Conservation (phyloP, 2,888 invertebrate species). For the Ornithoptera alexandrae region DNA sequence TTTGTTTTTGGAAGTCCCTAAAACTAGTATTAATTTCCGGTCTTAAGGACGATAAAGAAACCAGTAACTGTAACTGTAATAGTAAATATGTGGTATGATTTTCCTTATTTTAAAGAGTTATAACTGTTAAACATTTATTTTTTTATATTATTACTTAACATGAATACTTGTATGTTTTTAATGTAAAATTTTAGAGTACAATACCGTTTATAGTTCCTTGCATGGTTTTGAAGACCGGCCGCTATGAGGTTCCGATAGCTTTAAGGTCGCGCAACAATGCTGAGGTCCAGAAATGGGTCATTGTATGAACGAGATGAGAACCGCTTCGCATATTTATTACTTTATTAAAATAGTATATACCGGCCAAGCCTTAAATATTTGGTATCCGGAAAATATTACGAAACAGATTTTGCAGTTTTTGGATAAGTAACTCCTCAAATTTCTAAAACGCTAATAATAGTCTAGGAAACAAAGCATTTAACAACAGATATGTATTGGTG, state of each 20-base stretch:
- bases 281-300: slow-evolving; percentile 14
- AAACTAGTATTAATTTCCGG: not conserved
- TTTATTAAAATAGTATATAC: slow-evolving; percentile 23
- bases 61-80: not conserved
- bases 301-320: slow-evolving; percentile 13
- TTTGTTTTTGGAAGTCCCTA: too few relatives aligned
- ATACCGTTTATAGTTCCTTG: not conserved
- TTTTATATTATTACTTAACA: not conserved
- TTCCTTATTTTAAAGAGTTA: not conserved
- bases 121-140: not conserved
- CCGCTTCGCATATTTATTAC: slow-evolving; percentile 17
- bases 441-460: not conserved
- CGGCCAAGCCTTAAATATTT: slow-evolving; percentile 10
- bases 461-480: not conserved
- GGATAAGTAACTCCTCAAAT: not conserved
- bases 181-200: not conserved
- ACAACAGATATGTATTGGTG: not conserved
- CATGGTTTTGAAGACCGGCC: slow-evolving; percentile 1
- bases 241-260: not conserved
- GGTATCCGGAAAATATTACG: not conserved
- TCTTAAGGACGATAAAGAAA: not conserved
- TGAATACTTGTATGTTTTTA: not conserved
- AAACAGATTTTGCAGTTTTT: not conserved
- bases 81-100: not conserved
- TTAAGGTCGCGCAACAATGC: slow-evolving; percentile 11